phyloP scores from a whole-genome alignment of 1,140 invertebrate species.

The Helicoverpa zea region DNA sequence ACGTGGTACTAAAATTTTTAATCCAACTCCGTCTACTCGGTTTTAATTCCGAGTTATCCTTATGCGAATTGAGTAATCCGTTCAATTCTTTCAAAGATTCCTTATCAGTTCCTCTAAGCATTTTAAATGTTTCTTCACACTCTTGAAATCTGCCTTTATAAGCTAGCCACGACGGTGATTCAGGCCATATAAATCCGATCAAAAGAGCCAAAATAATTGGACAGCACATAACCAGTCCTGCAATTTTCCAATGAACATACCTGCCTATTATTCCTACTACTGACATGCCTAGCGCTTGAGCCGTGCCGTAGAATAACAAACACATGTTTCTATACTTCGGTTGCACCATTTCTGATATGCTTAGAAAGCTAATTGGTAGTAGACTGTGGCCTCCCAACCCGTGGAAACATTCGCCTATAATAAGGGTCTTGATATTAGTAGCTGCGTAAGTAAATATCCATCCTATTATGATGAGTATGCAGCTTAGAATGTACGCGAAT shows the following conservation, averaged over 20 bases:
- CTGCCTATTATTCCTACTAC: neutral
- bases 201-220: neutral
- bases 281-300: neutral
- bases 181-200: neutral
- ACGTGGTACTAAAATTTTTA: neutral
- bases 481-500: slow-evolving; percentile 4
- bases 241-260: neutral
- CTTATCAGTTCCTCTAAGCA: neutral
- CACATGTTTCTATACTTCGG: slow-evolving; percentile 12
- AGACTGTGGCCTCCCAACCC: slow-evolving; percentile 10
- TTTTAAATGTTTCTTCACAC: neutral
- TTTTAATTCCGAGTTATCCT: neutral
- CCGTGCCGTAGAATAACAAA: neutral
- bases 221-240: neutral
- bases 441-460: slow-evolving; percentile 9
- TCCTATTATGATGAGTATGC: slow-evolving; percentile 9
- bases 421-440: neutral
- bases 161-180: neutral
- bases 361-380: slow-evolving; percentile 3
- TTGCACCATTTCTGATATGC: slow-evolving; percentile 9
- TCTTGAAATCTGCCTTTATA: slow-evolving; percentile 5
- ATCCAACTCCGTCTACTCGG: neutral
- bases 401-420: slow-evolving; percentile 16
- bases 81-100: neutral
- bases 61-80: neutral